A percentile compares a stretch with the other conserved stretches of the same genome.
These are phyloP conservation scores for Hydrotaea cyrtoneurina DNA, from an alignment of 2,888 invertebrate genomes.

Conservation along the genomic window DNA sequence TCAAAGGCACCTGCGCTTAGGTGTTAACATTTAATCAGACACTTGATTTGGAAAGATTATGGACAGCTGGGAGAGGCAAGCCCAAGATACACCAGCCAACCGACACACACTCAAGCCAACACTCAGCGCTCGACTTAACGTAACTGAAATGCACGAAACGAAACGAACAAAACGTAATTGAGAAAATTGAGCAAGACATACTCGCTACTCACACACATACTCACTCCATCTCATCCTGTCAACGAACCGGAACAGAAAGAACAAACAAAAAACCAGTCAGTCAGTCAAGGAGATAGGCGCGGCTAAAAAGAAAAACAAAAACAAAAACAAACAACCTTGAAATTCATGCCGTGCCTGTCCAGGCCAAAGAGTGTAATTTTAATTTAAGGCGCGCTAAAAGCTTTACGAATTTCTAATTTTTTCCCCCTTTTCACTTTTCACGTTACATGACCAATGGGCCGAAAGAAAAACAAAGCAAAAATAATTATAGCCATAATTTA, in stretches of 20 bases:
- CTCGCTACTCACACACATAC: not conserved
- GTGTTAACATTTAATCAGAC: conserved; percentile 67
- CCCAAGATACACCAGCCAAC: not conserved
- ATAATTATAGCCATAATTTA: conserved; percentile 2
- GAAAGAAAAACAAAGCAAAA: conserved; percentile 12
- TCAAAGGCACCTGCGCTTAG: conserved; percentile 59
- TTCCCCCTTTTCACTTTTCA: no score
- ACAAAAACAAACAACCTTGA: not conserved
- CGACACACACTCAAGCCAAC: not conserved
- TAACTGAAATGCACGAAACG: conserved; percentile 6
- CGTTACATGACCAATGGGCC: not conserved
- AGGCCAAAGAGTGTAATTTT: conserved; percentile 38
- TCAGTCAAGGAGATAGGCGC: no score
- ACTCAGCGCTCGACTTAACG: not conserved
- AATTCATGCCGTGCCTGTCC: not conserved
- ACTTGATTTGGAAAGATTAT: conserved; percentile 65
- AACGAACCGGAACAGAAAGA: not conserved
- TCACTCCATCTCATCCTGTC: not conserved
- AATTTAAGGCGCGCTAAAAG: conserved; percentile 58
- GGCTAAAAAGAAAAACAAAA: not conserved
- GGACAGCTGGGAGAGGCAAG: conserved; percentile 48
- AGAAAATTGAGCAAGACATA: conserved; percentile 27
- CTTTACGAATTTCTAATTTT: conserved; percentile 27
- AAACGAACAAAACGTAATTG: conserved; percentile 8
- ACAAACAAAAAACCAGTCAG: not conserved